Conservation (phyloP, 2,888 invertebrate genomes). For the Synanthedon formicaeformis region DNA sequence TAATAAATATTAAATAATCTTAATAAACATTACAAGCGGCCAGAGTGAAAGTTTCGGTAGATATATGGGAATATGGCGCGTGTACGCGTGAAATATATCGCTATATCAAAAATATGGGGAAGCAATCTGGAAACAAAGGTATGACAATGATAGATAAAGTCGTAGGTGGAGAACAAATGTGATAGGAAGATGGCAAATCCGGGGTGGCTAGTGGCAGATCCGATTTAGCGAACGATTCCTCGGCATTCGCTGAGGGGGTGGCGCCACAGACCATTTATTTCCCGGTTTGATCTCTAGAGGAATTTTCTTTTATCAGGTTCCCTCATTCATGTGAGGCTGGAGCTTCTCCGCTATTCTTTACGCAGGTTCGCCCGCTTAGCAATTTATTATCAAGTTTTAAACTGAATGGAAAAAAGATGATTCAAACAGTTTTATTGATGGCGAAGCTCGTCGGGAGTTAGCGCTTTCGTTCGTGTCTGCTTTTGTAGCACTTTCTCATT, state of each 20-base stretch:
- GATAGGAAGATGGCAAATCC: constrained; percentile 30
- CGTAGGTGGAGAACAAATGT: constrained; percentile 41
- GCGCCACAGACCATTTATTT: constrained; percentile 34
- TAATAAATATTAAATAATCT: no score
- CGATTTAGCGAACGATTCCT: constrained; percentile 16
- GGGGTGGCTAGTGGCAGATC: constrained; percentile 22
- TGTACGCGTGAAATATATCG: background rate
- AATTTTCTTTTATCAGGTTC: constrained; percentile 42
- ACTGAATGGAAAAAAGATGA: constrained; percentile 12
- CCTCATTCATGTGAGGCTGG: constrained; percentile 37
- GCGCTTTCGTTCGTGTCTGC: constrained; percentile 8
- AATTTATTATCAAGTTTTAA: constrained; percentile 5
- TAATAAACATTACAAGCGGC: no score
- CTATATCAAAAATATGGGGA: constrained; percentile 2
- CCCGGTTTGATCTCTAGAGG: constrained; percentile 39
- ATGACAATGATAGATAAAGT: constrained; percentile 42
- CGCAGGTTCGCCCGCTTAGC: constrained; percentile 9
- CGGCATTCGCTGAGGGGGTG: constrained; percentile 10
- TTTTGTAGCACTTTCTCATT: constrained; percentile 6
- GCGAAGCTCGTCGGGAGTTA: constrained; percentile 6
- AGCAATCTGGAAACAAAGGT: constrained; percentile 3
- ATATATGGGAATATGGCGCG: no score
- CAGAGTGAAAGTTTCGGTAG: no score
- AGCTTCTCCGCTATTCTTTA: constrained; percentile 18
- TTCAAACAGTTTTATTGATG: constrained; percentile 14